These are phyloP conservation scores for Pachydiplax longipennis DNA, from an alignment of 2,888 invertebrate species.

Conservation along the genomic window DNA sequence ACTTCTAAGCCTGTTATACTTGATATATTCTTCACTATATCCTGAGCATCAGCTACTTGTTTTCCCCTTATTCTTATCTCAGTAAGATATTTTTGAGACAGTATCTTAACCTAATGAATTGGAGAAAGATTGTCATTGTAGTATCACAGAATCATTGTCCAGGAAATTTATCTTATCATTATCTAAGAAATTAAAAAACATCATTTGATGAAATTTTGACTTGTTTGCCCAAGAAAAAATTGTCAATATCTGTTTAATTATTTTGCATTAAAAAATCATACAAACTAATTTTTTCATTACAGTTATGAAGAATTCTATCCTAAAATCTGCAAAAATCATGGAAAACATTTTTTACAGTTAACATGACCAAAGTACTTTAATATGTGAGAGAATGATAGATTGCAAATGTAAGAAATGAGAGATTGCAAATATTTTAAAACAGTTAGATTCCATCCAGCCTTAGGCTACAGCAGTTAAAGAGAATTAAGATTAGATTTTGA, in stretches of 20 bases:
- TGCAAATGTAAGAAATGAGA: too few species aligned
- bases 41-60: background rate
- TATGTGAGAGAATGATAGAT: too few species aligned
- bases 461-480: too few species aligned
- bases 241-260: background rate
- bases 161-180: background rate
- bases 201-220: background rate
- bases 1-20: background rate
- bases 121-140: background rate
- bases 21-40: background rate
- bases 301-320: background rate
- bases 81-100: background rate
- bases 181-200: background rate
- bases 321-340: too few species aligned
- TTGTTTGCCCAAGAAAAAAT: background rate
- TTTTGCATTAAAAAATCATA: background rate
- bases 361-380: too few species aligned
- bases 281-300: background rate
- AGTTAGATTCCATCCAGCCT: too few species aligned
- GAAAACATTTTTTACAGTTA: too few species aligned
- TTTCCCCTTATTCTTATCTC: background rate
- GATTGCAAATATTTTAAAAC: too few species aligned
- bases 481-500: too few species aligned
- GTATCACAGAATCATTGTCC: background rate
- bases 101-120: background rate